phyloP scores from a whole-genome alignment of 2,888 invertebrate genomes.

The Embidobia sp. region DNA sequence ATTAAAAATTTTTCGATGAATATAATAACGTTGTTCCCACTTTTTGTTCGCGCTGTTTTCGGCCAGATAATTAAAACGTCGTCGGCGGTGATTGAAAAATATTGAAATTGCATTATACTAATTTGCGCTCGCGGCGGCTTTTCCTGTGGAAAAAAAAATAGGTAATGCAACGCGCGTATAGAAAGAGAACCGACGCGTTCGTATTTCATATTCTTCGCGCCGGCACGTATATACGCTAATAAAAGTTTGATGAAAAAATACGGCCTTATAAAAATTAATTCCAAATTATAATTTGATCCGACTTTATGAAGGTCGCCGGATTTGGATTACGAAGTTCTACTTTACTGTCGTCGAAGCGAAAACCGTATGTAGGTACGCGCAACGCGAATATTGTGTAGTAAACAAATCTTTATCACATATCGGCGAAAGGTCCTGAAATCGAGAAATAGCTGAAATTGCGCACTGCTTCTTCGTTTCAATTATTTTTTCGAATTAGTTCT shows the following conservation, averaged over 20 bases:
- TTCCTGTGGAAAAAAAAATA: neutral
- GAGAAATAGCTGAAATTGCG: no score
- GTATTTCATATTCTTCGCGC: constrained; percentile 8
- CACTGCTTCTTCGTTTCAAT: no score
- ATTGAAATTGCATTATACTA: constrained; percentile 6
- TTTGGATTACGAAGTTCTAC: constrained; percentile 38
- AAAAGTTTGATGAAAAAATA: constrained; percentile 38
- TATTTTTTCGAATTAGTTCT: no score
- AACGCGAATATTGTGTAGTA: neutral
- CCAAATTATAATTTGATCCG: constrained; percentile 39
- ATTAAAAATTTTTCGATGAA: constrained; percentile 13
- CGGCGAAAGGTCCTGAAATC: no score
- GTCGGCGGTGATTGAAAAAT: constrained; percentile 7
- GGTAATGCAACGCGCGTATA: constrained; percentile 7
- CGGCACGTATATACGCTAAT: constrained; percentile 21
- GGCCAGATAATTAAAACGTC: neutral
- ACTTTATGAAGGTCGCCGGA: constrained; percentile 16
- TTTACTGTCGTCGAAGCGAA: constrained; percentile 16
- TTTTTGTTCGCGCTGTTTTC: neutral
- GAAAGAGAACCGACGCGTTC: constrained; percentile 2
- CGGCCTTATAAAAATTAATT: constrained; percentile 30
- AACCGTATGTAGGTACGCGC: constrained; percentile 6
- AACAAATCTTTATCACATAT: constrained; percentile 39
- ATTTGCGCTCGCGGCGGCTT: no score
- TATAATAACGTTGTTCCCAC: neutral